A percentile compares a stretch with the other conserved stretches of the same genome.
Evolutionary conservation across 2,113 vertebrate species (phyloP).

Genomic region (Prochilodus magdalenae): DNA sequence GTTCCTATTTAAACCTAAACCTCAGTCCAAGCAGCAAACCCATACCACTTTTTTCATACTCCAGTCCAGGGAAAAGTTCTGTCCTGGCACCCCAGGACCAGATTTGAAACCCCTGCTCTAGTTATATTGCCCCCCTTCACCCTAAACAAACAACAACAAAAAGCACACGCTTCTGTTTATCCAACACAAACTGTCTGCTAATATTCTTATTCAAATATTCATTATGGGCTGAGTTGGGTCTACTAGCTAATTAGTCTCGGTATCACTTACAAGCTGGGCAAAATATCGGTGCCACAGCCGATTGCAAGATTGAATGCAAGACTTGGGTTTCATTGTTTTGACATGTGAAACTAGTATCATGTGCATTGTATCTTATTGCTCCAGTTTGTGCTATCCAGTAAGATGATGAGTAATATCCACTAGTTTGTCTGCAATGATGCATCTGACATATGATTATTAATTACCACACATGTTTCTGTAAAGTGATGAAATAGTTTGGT

Average conservation of each 20-base stretch:
- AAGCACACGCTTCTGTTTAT: background rate
- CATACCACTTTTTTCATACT: too few relatives aligned
- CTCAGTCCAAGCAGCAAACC: too few relatives aligned
- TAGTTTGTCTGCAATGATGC: conserved; percentile 1
- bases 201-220: conserved; percentile 42
- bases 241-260: conserved; percentile 32
- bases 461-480: background rate
- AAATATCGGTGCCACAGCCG: conserved; percentile 32
- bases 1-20: too few relatives aligned
- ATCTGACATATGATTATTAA: background rate
- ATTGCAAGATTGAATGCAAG: conserved; percentile 23
- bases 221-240: conserved; percentile 12
- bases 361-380: background rate
- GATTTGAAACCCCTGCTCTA: too few relatives aligned
- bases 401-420: background rate
- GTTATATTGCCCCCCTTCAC: too few relatives aligned
- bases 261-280: conserved; percentile 42
- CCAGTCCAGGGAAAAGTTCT: too few relatives aligned
- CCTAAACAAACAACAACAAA: too few relatives aligned
- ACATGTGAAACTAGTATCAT: conserved; percentile 25
- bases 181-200: background rate
- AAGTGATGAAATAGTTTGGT: background rate
- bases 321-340: conserved; percentile 32
- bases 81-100: too few relatives aligned
- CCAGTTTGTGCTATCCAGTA: background rate